Evolutionary conservation across 2,888 invertebrate genomes (phyloP), one percentile per base, ranked within the genome.

Genomic region (Chironomus tentans): DNA sequence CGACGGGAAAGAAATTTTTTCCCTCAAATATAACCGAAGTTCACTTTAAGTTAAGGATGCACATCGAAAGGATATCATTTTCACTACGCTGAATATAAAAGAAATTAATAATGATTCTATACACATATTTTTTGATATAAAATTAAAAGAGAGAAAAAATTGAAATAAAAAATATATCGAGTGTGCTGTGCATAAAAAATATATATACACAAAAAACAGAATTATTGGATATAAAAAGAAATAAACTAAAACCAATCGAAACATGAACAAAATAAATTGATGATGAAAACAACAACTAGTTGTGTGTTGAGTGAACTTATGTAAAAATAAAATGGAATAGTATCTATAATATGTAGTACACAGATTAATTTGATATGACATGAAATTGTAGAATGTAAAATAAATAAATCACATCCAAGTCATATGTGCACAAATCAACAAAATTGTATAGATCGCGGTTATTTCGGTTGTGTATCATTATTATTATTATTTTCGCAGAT

Each of bases 31-130:
- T 50, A 50, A 5, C 50, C 50, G 18, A 56, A 18, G 21, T 62
- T 74, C 74, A 74, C 21, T 68, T 68, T 62, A 68, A 38, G 62
- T 21, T 65, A 74, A 74, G 74, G 74, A 74, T 74, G 74, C 74
- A 74, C 68, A 68, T 48, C 46, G 74, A 38, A 46, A 65, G 65
- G 74, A 68, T 74, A 74, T 18, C 62, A 28, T 72, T 50, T 50
- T 24, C 21, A n/a, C 13, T 12, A 38, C 48, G 68, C 68, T 74
- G 61, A n/a, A 13, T 24, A 24, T n/a, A 24, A 62, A 73, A n/a
- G 4, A 71, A 71, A 70, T 24, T 68, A 6, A 68, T 46, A 21
- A 28, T 15, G 46, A 71, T 38, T 70, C 13, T 70, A 21, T 13
- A 15, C 6, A 21, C 48, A 47, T 48, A 71, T 5, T 18, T 15